Conservation (phyloP, 2,797 vertebrate genomes). For the Bufotes viridis region DNA sequence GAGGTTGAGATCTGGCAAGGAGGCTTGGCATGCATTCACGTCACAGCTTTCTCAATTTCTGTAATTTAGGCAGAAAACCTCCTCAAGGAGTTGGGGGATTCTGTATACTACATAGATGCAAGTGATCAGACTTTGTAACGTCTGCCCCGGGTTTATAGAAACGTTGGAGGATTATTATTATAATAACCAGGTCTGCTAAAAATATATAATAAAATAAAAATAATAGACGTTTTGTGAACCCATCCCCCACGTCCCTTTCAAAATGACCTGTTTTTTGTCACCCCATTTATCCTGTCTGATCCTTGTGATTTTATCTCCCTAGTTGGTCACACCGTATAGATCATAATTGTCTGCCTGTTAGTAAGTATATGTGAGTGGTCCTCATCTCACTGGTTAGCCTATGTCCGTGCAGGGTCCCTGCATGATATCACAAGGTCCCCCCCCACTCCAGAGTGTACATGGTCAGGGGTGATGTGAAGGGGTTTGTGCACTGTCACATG, state of each 20-base stretch:
- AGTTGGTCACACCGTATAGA: constrained; percentile 57
- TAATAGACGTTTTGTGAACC: background rate
- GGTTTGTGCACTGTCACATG: constrained; percentile 36
- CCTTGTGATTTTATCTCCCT: constrained; percentile 54
- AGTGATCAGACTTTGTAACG: background rate
- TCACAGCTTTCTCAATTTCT: background rate
- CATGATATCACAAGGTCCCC: constrained; percentile 19
- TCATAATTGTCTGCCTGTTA: constrained; percentile 51
- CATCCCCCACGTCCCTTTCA: background rate
- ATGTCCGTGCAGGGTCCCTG: constrained; percentile 19
- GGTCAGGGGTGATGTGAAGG: constrained; percentile 32
- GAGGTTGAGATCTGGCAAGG: too few species aligned
- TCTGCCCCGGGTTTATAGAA: background rate
- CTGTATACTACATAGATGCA: background rate
- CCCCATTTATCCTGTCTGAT: constrained; percentile 17
- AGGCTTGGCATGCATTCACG: background rate
- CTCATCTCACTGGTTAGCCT: constrained; percentile 22
- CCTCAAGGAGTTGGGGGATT: too few species aligned
- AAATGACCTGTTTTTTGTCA: background rate
- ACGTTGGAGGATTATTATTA: background rate
- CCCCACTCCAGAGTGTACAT: background rate
- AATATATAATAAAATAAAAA: too few species aligned
- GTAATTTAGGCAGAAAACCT: background rate
- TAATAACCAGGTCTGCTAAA: too few species aligned
- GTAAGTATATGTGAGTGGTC: constrained; percentile 50